Percentiles rank a stretch among this genome's conserved stretches.
Evolutionary conservation across 1,140 invertebrate genomes (phyloP).

Genomic region (Parapsyche elsis): DNA sequence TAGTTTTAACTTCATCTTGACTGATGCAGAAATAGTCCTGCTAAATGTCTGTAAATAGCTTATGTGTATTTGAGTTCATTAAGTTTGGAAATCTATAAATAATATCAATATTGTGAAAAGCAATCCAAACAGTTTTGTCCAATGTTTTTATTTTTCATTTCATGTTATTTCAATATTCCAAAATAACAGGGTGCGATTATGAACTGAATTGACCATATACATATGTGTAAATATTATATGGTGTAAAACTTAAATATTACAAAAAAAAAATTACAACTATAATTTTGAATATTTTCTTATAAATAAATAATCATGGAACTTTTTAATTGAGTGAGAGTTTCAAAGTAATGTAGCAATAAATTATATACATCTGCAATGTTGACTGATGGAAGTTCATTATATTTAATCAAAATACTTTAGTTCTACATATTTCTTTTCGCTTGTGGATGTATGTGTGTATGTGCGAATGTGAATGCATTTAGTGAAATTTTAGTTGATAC

Average conservation of each 20-base stretch:
- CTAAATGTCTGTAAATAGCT: constrained; percentile 43
- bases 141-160: background rate
- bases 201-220: background rate
- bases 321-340: too few relatives aligned
- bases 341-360: too few relatives aligned
- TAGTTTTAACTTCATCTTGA: constrained; percentile 11
- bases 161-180: background rate
- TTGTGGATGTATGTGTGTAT: too few relatives aligned
- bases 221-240: background rate
- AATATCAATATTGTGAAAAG: background rate
- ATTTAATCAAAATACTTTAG: too few relatives aligned
- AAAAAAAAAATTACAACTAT: too few relatives aligned
- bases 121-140: background rate
- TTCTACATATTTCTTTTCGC: too few relatives aligned
- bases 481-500: constrained; percentile 17
- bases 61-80: constrained; percentile 2
- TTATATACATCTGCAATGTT: too few relatives aligned
- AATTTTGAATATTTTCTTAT: too few relatives aligned
- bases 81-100: background rate
- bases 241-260: background rate
- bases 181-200: background rate
- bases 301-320: too few relatives aligned
- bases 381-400: too few relatives aligned
- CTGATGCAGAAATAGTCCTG: constrained; percentile 47
- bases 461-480: background rate